Conservation (phyloP, 2,797 vertebrate genomes). For the Epinephelus malabaricus region DNA sequence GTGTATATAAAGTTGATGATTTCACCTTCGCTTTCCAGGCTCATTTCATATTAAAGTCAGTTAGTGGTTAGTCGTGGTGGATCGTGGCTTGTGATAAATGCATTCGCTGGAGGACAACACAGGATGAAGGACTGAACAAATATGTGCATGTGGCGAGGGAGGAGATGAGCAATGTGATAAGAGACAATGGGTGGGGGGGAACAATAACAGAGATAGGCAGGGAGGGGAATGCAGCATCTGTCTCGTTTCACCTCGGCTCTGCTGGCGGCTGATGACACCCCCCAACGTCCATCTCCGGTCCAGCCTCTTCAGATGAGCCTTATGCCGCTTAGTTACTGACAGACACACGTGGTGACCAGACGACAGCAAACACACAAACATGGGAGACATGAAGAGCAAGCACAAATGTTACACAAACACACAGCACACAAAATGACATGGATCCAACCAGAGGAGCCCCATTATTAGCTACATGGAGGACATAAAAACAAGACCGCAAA, state of each 20-base stretch:
- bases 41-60: slow-evolving; percentile 56
- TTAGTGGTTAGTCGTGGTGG: slow-evolving; percentile 73
- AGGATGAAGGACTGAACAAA: slow-evolving; percentile 46
- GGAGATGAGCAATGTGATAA: slow-evolving; percentile 66
- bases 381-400: slow-evolving; percentile 70
- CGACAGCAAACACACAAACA: slow-evolving; percentile 63
- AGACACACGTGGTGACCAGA: slow-evolving; percentile 73
- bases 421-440: slow-evolving; percentile 70
- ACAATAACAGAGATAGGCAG: slow-evolving; percentile 36
- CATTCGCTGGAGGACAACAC: slow-evolving; percentile 52
- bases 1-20: slow-evolving; percentile 63
- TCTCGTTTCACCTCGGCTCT: slow-evolving; percentile 97
- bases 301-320: slow-evolving; percentile 99
- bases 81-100: slow-evolving; percentile 54
- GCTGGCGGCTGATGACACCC: slow-evolving; percentile 99
- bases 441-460: slow-evolving; percentile 28
- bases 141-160: slow-evolving; percentile 41
- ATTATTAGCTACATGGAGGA: slow-evolving; percentile 75
- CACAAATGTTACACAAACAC: slow-evolving; percentile 76
- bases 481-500: slow-evolving; percentile 70
- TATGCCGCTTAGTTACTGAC: slow-evolving; percentile 99
- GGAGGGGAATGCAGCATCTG: slow-evolving; percentile 64
- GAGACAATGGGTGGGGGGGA: slow-evolving; percentile 37
- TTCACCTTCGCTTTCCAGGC: slow-evolving; percentile 62
- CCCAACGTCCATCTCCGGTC: slow-evolving; percentile 99